phyloP scores from a whole-genome alignment of 2,888 invertebrate genomes.

The Plagodis dolabraria region DNA sequence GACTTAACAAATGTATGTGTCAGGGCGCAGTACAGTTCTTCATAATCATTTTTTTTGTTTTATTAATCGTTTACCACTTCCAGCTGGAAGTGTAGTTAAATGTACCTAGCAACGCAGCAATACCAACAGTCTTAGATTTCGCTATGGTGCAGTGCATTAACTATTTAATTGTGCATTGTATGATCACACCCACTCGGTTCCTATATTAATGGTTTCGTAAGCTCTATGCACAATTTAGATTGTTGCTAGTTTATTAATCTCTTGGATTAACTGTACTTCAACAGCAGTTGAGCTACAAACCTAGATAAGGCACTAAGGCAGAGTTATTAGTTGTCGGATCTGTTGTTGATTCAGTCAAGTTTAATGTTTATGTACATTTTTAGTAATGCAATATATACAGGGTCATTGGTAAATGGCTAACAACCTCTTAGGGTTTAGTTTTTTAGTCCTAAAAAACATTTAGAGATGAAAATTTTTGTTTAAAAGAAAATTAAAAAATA shows the following conservation, averaged over 20 bases:
- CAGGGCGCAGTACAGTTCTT: no score
- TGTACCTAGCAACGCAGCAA: conserved; percentile 10
- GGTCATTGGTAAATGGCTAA: no score
- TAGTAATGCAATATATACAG: no score
- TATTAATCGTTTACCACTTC: background rate
- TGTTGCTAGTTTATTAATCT: conserved; percentile 30
- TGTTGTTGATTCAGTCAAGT: background rate
- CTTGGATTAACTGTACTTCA: conserved; percentile 27
- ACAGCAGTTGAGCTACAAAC: conserved; percentile 21
- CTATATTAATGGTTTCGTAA: conserved; percentile 42
- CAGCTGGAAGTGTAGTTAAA: background rate
- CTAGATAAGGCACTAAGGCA: conserved; percentile 31
- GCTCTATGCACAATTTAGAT: conserved; percentile 30
- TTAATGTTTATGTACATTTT: no score
- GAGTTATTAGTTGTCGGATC: conserved; percentile 2
- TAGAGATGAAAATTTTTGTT: no score
- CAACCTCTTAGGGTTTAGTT: no score
- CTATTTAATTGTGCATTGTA: conserved; percentile 70
- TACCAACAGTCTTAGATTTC: conserved; percentile 46
- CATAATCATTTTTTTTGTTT: background rate
- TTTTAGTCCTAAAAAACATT: no score
- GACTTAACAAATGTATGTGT: no score
- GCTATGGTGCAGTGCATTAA: conserved; percentile 61
- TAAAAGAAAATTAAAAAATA: no score
- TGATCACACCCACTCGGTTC: conserved; percentile 55